Evolutionary conservation across 2,797 vertebrate species (phyloP).

Genomic region (Channallabes apus): DNA sequence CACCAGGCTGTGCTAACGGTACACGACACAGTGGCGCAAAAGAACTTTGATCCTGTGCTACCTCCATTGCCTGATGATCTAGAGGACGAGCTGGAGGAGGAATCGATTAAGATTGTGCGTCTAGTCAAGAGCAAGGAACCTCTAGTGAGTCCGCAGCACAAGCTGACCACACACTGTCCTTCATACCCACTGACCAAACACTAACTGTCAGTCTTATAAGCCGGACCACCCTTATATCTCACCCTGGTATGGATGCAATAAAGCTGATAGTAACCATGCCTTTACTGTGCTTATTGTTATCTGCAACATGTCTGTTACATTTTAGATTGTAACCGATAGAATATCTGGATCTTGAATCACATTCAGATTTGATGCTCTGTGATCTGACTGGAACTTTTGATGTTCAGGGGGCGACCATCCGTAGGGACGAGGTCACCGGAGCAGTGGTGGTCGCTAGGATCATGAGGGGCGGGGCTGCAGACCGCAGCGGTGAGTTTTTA

Average conservation of each 20-base stretch:
- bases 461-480: conserved; percentile 91
- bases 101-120: conserved; percentile 92
- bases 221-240: not conserved
- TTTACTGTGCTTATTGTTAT: not conserved
- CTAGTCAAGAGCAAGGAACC: conserved; percentile 95
- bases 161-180: conserved; percentile 5
- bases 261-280: not conserved
- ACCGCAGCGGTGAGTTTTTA: conserved; percentile 84
- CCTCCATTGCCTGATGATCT: conserved; percentile 87
- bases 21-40: conserved; percentile 92
- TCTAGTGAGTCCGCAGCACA: conserved; percentile 72
- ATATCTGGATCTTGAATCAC: not conserved
- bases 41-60: conserved; percentile 91
- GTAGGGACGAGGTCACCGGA: conserved; percentile 85
- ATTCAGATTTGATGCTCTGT: conserved; percentile 14
- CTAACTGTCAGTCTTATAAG: conserved; percentile 7
- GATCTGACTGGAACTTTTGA: conserved; percentile 47
- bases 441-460: conserved; percentile 91
- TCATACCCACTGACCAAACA: not conserved
- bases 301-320: not conserved
- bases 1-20: conserved; percentile 87
- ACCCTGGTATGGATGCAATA: not conserved
- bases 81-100: conserved; percentile 88
- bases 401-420: conserved; percentile 88
- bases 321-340: not conserved